Evolutionary conservation across 1,140 invertebrate genomes (phyloP), one percentile per base, ranked within the genome.

Genomic region (Eciton burchellii): DNA sequence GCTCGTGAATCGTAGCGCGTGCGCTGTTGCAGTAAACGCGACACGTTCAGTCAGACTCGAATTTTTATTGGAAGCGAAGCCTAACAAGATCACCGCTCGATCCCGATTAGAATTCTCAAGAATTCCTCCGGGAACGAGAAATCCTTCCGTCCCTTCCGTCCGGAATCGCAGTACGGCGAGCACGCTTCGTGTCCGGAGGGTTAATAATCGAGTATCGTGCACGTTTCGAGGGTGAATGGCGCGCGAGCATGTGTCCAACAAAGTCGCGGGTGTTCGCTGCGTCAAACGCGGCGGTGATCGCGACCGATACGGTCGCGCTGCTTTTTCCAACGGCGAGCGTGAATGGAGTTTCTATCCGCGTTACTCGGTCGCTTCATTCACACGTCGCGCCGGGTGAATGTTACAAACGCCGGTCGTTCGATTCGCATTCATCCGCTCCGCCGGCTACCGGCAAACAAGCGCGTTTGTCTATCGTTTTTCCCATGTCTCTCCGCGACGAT

Each of bases 281-380:
- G 35, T 49, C 47, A 19, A 49, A 56, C n/a, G 54, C 63, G 29
- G 3, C 19, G 29, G 29, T 45, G 82, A 86, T 87, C 43, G 68
- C 77, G 68, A 79, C 77, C 85, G 71, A 82, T 49, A 35, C 35
- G 24, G 21, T 59, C 26, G 57, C 65, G 79, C 35, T 73, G 66
- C 24, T 85, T 86, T 83, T 86, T 79, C 47, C 57, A n/a, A 21
- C 62, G 16, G 65, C 35, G 49, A 29, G 52, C 29, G 29, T 87
- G 85, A 87, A 87, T 87, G 84, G 76, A 68, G 81, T 87, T 86
- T 77, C 85, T 85, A 77, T 83, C 45, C 59, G 49, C 47, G 43
- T 82, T 82, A 70, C 49, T 54, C 49, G 57, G 29, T n/a, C 76
- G 56, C 68, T 85, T 87, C 85, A 87, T 87, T 87, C 79, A 86